phyloP scores from a whole-genome alignment of 2,113 vertebrate species.

The Tupaia chinensis region DNA sequence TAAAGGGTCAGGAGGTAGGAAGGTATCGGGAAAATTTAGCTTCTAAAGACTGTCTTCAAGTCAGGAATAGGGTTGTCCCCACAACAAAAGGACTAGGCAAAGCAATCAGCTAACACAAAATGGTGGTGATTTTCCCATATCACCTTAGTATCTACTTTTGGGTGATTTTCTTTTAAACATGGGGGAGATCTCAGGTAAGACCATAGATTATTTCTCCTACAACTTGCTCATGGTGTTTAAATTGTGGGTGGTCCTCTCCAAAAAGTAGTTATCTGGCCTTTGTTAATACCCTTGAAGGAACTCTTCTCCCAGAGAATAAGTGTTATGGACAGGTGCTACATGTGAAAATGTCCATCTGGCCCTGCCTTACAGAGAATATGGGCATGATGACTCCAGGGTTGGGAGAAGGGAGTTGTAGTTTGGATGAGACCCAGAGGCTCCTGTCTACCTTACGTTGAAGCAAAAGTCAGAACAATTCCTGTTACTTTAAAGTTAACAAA shows the following conservation, averaged over 20 bases:
- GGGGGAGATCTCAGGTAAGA: conserved; percentile 7
- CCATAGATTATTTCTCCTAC: background rate
- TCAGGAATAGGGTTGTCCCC: background rate
- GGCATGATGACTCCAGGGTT: background rate
- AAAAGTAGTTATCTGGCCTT: conserved; percentile 17
- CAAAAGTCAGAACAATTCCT: conserved; percentile 52
- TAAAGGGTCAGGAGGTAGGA: background rate
- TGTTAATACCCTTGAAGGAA: conserved; percentile 43
- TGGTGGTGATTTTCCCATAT: background rate
- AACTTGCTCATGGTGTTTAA: conserved; percentile 22
- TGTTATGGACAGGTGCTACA: conserved; percentile 54
- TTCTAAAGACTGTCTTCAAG: background rate
- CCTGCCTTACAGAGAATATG: background rate
- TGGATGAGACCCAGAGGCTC: conserved; percentile 47
- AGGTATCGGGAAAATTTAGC: background rate
- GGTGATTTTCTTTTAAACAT: conserved; percentile 4
- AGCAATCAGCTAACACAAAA: background rate
- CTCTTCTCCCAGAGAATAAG: conserved; percentile 14
- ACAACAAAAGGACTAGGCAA: background rate
- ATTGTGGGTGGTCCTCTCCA: conserved; percentile 1
- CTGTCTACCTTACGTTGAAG: conserved; percentile 30
- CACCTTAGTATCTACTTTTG: background rate
- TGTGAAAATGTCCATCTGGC: conserved; percentile 48
- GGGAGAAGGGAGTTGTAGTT: conserved; percentile 38
- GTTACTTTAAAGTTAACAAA: conserved; percentile 51